Evolutionary conservation across 2,113 vertebrate species (phyloP).

Genomic region (Chiloscyllium plagiosum): DNA sequence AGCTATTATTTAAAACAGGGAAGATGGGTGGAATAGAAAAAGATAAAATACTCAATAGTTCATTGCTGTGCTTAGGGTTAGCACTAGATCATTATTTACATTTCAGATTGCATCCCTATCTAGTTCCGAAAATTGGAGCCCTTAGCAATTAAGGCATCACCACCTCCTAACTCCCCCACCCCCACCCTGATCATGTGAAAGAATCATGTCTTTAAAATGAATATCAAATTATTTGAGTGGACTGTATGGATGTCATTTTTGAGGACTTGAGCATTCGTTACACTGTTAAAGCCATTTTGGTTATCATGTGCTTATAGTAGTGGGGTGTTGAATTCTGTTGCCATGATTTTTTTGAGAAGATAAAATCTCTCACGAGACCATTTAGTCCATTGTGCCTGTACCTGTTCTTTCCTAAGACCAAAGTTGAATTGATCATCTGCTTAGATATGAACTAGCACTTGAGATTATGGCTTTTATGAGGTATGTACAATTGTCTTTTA

Average conservation of each 20-base stretch:
- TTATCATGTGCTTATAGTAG: neutral
- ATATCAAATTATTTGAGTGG: neutral
- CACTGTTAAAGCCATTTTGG: neutral
- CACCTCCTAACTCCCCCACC: neutral
- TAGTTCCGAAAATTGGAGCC: neutral
- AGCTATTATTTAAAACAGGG: neutral
- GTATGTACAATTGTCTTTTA: neutral
- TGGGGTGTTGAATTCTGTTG: neutral
- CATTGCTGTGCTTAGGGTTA: neutral
- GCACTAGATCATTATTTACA: neutral
- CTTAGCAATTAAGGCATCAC: neutral
- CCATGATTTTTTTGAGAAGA: neutral
- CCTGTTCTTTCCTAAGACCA: too few relatives aligned
- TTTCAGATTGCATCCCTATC: neutral
- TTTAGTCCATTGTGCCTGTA: neutral
- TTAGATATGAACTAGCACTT: neutral
- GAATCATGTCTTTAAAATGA: neutral
- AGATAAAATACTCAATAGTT: neutral
- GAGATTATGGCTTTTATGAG: neutral
- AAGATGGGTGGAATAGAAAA: neutral
- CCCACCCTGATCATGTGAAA: neutral
- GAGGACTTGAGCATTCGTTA: neutral
- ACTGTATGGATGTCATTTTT: neutral
- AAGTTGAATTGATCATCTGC: neutral
- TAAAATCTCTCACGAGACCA: neutral